These are phyloP conservation scores for Chromoteleia sp. DNA, from an alignment of 2,888 invertebrate genomes.

Conservation along the genomic window DNA sequence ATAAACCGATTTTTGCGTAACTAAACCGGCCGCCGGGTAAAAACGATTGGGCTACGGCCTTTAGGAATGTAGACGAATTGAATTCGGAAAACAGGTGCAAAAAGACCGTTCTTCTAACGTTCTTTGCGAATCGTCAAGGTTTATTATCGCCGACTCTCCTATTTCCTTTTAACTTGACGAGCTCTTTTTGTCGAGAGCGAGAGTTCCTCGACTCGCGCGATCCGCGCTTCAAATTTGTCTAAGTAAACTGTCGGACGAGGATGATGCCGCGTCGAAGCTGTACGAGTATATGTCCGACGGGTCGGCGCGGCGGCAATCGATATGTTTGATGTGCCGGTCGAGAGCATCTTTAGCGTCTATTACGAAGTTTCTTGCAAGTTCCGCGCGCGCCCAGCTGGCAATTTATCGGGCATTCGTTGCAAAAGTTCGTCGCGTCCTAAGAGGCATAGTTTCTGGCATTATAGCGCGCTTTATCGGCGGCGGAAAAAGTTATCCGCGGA, in stretches of 20 bases:
- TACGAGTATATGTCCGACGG: not conserved
- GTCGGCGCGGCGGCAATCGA: constrained; percentile 19
- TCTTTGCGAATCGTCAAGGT: not conserved
- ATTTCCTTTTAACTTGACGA: no score
- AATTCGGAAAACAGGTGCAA: not conserved
- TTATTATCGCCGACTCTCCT: not conserved
- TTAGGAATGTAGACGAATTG: constrained; percentile 18
- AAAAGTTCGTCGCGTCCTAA: constrained; percentile 4
- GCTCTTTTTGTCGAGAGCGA: no score
- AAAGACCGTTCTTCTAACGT: not conserved
- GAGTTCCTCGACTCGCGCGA: not conserved
- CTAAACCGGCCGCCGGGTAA: not conserved
- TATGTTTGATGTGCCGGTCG: constrained; percentile 20
- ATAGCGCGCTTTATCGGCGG: not conserved
- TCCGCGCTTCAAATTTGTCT: not conserved
- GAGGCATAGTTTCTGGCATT: constrained; percentile 15
- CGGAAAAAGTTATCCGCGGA: no score
- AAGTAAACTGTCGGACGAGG: not conserved
- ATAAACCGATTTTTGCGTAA: no score
- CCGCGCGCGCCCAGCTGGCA: no score
- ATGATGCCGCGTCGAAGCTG: constrained; percentile 1
- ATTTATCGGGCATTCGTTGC: constrained; percentile 3
- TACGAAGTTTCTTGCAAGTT: constrained; percentile 14
- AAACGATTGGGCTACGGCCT: not conserved
- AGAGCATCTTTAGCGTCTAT: constrained; percentile 17